Evolutionary conservation across 2,113 vertebrate species (phyloP).

Genomic region (Ornithorhynchus anatinus): DNA sequence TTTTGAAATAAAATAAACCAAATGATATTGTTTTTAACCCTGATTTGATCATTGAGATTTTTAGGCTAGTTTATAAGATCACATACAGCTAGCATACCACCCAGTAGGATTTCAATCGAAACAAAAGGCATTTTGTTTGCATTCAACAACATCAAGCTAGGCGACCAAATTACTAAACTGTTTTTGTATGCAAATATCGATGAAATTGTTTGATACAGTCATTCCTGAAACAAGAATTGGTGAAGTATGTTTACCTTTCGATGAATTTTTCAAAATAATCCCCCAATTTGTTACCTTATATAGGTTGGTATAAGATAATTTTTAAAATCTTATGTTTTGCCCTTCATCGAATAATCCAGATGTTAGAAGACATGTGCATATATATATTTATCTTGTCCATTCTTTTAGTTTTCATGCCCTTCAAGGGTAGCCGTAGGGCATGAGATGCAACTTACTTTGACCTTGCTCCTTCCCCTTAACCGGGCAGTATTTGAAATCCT

Average conservation of each 20-base stretch:
- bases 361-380: slow-evolving; percentile 23
- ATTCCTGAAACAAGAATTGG: slow-evolving; percentile 58
- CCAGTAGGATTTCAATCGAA: slow-evolving; percentile 46
- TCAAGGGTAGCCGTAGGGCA: background rate
- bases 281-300: slow-evolving; percentile 18
- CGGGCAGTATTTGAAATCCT: background rate
- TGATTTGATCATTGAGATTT: slow-evolving; percentile 58
- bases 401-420: slow-evolving; percentile 17
- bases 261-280: slow-evolving; percentile 32
- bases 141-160: slow-evolving; percentile 50
- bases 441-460: slow-evolving; percentile 24
- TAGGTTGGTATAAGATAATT: slow-evolving; percentile 24
- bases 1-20: slow-evolving; percentile 76
- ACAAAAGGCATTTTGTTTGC: slow-evolving; percentile 53
- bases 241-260: slow-evolving; percentile 49
- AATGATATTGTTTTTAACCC: slow-evolving; percentile 68
- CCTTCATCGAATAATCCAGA: slow-evolving; percentile 17
- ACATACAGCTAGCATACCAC: slow-evolving; percentile 22
- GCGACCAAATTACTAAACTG: slow-evolving; percentile 53
- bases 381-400: slow-evolving; percentile 21
- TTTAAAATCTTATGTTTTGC: slow-evolving; percentile 37
- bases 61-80: slow-evolving; percentile 52
- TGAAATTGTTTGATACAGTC: slow-evolving; percentile 62
- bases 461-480: slow-evolving; percentile 19
- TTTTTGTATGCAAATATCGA: slow-evolving; percentile 56